These are phyloP conservation scores for Drosophila acutilabella DNA, from an alignment of 2,888 invertebrate genomes.

Conservation along the genomic window DNA sequence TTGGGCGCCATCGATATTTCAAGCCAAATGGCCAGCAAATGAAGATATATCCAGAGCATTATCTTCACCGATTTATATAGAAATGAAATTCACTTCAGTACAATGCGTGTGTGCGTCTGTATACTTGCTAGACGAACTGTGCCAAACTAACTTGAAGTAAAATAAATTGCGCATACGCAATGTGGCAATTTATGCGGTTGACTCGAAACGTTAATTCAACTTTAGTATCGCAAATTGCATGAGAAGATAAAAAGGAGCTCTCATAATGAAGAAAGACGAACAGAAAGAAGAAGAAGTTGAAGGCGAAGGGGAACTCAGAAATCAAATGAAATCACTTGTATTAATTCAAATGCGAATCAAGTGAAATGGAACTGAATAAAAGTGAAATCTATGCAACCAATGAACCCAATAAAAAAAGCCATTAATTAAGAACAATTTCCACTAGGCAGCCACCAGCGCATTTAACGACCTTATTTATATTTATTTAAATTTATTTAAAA, in stretches of 20 bases:
- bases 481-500: no score
- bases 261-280: neutral
- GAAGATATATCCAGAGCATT: conserved; percentile 48
- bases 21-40: conserved; percentile 57
- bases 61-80: conserved; percentile 51
- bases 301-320: no score
- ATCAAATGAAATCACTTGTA: conserved; percentile 30
- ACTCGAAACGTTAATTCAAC: conserved; percentile 44
- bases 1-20: conserved; percentile 58
- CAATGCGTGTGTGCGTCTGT: neutral
- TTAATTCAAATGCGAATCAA: conserved; percentile 7
- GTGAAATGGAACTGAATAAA: conserved; percentile 25
- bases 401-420: conserved; percentile 27
- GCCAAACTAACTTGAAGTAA: conserved; percentile 34
- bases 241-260: conserved; percentile 36
- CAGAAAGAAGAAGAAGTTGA: no score
- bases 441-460: no score
- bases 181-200: conserved; percentile 55
- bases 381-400: conserved; percentile 41
- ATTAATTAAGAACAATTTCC: neutral
- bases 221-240: conserved; percentile 43
- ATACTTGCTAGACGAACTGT: conserved; percentile 34
- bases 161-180: conserved; percentile 64
- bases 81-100: conserved; percentile 30
- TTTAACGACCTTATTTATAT: no score